Conservation (phyloP, 2,888 invertebrate species). For the Lymantria monacha region DNA sequence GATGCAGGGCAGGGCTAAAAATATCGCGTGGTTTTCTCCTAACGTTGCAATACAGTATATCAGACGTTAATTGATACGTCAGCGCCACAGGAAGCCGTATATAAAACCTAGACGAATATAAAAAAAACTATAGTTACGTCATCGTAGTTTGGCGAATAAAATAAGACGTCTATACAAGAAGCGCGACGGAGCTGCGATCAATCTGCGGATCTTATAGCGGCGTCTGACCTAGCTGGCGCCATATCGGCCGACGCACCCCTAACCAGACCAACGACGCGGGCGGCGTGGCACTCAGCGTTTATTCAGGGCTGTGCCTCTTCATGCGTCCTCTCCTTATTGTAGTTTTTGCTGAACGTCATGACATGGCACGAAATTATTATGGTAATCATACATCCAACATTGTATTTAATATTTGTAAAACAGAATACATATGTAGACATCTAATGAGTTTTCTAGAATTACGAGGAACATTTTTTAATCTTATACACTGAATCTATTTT, state of each 20-base stretch:
- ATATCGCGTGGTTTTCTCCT: conserved; percentile 24
- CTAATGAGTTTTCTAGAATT: conserved; percentile 14
- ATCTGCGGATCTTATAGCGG: conserved; percentile 69
- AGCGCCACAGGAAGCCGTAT: conserved; percentile 55
- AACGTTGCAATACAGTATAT: conserved; percentile 18
- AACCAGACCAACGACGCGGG: conserved; percentile 31
- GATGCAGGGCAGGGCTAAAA: conserved; percentile 34
- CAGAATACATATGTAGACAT: conserved; percentile 10
- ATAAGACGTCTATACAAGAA: conserved; percentile 50
- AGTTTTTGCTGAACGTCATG: conserved; percentile 31
- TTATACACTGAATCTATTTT: conserved; percentile 15
- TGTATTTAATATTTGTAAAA: conserved; percentile 22
- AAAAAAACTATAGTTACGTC: conserved; percentile 36
- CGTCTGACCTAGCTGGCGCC: conserved; percentile 75
- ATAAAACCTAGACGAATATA: conserved; percentile 46
- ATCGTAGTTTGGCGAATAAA: conserved; percentile 42
- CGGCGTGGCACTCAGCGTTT: conserved; percentile 40
- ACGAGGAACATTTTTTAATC: conserved; percentile 14
- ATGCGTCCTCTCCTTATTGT: conserved; percentile 31
- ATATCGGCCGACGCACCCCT: conserved; percentile 58
- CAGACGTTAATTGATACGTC: conserved; percentile 42
- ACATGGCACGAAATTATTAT: conserved; percentile 48
- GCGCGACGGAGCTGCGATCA: conserved; percentile 67
- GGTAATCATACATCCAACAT: conserved; percentile 35
- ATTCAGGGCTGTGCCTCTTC: conserved; percentile 36